Evolutionary conservation across 2,888 invertebrate genomes (phyloP), one percentile per base, ranked within the genome.

Genomic region (Galerucella calmariensis): DNA sequence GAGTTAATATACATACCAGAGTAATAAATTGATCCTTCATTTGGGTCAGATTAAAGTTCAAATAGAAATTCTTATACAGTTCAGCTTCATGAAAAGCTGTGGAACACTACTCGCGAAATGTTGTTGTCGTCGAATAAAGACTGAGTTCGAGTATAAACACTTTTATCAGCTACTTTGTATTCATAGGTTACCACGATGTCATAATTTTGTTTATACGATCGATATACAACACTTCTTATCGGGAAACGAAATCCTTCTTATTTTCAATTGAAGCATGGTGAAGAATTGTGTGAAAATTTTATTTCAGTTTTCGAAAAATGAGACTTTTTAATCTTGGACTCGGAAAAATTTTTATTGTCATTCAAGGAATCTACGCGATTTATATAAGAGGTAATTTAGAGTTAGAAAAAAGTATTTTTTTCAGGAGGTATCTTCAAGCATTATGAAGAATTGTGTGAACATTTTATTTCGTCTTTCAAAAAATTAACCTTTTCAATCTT

Each of bases 191-290:
- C 81, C 76, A 73, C 79, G 76, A 76, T 79, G 75, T 81, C 80
- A 79, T 81, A 88, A 87, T 87, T 86, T 84, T 84, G 84, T 86
- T 83, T 83, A 85, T 84, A 84, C 83, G 86, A 85, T 85, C 85
- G 85, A 85, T 85, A 85, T 80, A 63, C 66, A n/a, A 67, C 27
- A 79, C 77, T 81, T 82, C 84, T 85, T 86, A 86, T 86, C 86
- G 84, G 85, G 84, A 85, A 85, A 85, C 84, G 67, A 71, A 75
- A 62, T 68, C 66, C 62, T 61, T 68, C 69, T 69, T 68, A 63
- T 85, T 79, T 82, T 82, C 82, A 82, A 82, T 82, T 82, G 81
- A 82, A 77, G 75, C 78, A 75, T 76, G 69, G 77, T 70, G 75
- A 61, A 69, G 73, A 75, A 77, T 81, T 82, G 79, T 82, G 80